Conservation (phyloP, 2,888 invertebrate genomes). For the Scrobipalpa atriplicella region DNA sequence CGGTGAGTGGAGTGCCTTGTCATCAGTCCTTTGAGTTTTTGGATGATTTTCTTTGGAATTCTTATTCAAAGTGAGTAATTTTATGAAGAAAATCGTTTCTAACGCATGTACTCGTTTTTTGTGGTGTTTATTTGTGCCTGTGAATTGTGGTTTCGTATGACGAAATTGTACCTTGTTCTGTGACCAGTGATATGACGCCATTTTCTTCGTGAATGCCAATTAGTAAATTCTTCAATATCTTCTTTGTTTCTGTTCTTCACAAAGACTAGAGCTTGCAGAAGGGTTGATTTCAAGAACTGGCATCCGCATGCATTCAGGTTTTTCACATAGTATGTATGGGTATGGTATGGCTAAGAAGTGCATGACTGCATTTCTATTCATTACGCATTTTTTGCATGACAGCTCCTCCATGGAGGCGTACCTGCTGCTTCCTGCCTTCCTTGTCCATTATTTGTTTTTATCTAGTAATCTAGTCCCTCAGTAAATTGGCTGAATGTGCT, state of each 20-base stretch:
- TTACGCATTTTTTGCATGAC: slow-evolving; percentile 74
- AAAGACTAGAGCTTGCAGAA: slow-evolving; percentile 38
- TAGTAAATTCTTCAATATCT: slow-evolving; percentile 75
- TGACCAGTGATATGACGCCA: slow-evolving; percentile 83
- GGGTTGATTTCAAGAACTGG: slow-evolving; percentile 33
- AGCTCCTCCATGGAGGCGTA: slow-evolving; percentile 66
- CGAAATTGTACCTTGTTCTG: slow-evolving; percentile 82
- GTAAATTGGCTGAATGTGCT: not conserved
- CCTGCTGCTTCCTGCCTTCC: slow-evolving; percentile 49
- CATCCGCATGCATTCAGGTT: slow-evolving; percentile 40
- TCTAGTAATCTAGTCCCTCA: not conserved
- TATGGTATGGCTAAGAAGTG: slow-evolving; percentile 10
- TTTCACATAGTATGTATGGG: slow-evolving; percentile 25
- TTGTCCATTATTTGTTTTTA: slow-evolving; percentile 25
- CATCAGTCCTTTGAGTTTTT: slow-evolving; percentile 81
- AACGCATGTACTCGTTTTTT: slow-evolving; percentile 59
- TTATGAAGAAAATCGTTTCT: slow-evolving; percentile 58
- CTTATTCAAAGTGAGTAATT: slow-evolving; percentile 82
- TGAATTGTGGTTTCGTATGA: slow-evolving; percentile 69
- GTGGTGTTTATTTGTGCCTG: slow-evolving; percentile 63
- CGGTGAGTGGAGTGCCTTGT: slow-evolving; percentile 84
- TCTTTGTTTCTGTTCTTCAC: slow-evolving; percentile 58
- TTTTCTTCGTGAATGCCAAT: slow-evolving; percentile 83
- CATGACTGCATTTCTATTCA: slow-evolving; percentile 38
- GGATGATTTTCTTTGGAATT: slow-evolving; percentile 83